phyloP scores from a whole-genome alignment of 2,113 vertebrate genomes.

The Damaliscus lunatus region DNA sequence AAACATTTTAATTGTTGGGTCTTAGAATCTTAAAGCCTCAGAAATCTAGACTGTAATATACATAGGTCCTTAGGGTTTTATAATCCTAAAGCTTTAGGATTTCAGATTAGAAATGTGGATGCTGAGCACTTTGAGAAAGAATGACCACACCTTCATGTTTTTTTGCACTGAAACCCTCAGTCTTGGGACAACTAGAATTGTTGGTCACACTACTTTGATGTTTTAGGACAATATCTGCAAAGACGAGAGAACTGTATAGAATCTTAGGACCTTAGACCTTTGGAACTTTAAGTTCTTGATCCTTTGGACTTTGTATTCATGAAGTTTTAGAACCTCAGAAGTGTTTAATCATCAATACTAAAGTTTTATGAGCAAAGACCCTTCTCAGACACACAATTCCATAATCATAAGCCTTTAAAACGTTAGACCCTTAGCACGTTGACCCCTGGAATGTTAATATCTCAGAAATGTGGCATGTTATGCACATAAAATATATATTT shows the following conservation, averaged over 20 bases:
- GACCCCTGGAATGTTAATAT: not conserved
- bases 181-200: not conserved
- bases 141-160: not conserved
- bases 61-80: not conserved
- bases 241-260: not conserved
- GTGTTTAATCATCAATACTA: not conserved
- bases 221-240: not conserved
- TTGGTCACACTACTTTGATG: not conserved
- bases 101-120: not conserved
- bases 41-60: not conserved
- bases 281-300: not conserved
- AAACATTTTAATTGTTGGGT: not conserved
- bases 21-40: not conserved
- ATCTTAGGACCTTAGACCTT: not conserved
- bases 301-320: not conserved
- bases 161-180: not conserved
- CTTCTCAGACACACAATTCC: not conserved
- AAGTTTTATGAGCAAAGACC: not conserved
- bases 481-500: not conserved
- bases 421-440: not conserved
- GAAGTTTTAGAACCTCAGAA: not conserved
- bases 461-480: not conserved
- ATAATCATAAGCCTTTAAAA: not conserved
- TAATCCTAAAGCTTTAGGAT: not conserved
- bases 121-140: not conserved